Conservation (phyloP, 2,888 invertebrate species). For the Hyppa rectilinea region DNA sequence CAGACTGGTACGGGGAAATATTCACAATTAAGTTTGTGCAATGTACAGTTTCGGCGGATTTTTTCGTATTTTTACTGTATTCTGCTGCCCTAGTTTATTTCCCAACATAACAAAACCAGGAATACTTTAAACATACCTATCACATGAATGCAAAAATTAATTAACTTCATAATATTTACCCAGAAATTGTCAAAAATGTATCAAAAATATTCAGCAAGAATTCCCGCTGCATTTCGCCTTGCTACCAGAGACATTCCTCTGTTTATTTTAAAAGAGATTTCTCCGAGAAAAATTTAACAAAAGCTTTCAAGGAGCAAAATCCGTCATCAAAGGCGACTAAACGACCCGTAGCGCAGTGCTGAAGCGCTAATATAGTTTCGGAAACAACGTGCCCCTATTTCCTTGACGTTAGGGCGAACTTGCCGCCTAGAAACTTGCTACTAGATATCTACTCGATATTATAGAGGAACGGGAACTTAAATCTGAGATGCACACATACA, state of each 20-base stretch:
- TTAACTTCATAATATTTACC: constrained; percentile 24
- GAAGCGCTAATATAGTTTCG: constrained; percentile 84
- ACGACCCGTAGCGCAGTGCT: constrained; percentile 80
- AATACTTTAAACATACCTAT: constrained; percentile 1
- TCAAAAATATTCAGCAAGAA: constrained; percentile 43
- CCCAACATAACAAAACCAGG: neutral
- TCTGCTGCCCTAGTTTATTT: neutral
- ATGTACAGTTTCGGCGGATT: neutral
- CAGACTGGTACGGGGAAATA: constrained; percentile 29
- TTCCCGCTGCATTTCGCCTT: constrained; percentile 71
- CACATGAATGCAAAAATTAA: constrained; percentile 29
- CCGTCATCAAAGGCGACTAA: constrained; percentile 85
- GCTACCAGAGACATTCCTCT: constrained; percentile 71
- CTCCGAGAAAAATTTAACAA: constrained; percentile 81
- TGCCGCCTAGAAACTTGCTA: constrained; percentile 67
- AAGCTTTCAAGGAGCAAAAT: constrained; percentile 87
- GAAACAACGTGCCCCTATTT: constrained; percentile 76
- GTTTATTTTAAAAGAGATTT: constrained; percentile 82
- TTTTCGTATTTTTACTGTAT: neutral
- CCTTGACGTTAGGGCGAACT: constrained; percentile 64
- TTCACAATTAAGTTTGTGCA: constrained; percentile 33
- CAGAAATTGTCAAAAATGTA: constrained; percentile 25
- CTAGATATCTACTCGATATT: constrained; percentile 59
- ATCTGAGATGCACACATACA: constrained; percentile 41
- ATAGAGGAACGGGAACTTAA: constrained; percentile 44